These are phyloP conservation scores for Leptinotarsa lineolata DNA, from an alignment of 1,140 invertebrate genomes.

Conservation along the genomic window DNA sequence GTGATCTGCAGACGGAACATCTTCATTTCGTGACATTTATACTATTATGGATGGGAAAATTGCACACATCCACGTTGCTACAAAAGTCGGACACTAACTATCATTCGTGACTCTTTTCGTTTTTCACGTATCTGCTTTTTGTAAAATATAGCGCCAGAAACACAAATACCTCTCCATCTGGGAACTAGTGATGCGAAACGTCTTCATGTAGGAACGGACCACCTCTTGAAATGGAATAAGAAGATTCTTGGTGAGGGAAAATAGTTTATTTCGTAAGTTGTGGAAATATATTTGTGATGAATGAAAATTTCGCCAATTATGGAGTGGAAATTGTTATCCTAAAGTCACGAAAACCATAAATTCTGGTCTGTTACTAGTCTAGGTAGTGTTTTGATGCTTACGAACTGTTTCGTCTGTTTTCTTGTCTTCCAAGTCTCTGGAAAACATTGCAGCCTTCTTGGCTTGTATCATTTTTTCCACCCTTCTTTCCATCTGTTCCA, in stretches of 20 bases:
- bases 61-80: slow-evolving; percentile 5
- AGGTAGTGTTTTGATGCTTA: too few species aligned
- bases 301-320: too few species aligned
- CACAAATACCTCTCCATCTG: not conserved
- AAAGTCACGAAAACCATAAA: too few species aligned
- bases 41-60: not conserved
- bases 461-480: too few species aligned
- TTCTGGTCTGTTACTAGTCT: too few species aligned
- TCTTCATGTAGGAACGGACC: not conserved
- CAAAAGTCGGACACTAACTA: not conserved
- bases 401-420: too few species aligned
- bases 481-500: too few species aligned
- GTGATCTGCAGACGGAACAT: slow-evolving; percentile 16
- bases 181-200: not conserved
- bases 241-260: not conserved
- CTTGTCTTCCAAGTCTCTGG: too few species aligned
- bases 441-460: too few species aligned
- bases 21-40: slow-evolving; percentile 19
- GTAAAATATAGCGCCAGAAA: not conserved
- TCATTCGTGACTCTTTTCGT: slow-evolving; percentile 2
- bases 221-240: not conserved
- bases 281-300: too few species aligned
- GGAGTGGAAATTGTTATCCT: too few species aligned
- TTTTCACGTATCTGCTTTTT: not conserved
- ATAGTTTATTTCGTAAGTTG: too few species aligned